Evolutionary conservation across 2,888 invertebrate species (phyloP), one percentile per base, ranked within the genome.

Genomic region (Thereva nobilitata): DNA sequence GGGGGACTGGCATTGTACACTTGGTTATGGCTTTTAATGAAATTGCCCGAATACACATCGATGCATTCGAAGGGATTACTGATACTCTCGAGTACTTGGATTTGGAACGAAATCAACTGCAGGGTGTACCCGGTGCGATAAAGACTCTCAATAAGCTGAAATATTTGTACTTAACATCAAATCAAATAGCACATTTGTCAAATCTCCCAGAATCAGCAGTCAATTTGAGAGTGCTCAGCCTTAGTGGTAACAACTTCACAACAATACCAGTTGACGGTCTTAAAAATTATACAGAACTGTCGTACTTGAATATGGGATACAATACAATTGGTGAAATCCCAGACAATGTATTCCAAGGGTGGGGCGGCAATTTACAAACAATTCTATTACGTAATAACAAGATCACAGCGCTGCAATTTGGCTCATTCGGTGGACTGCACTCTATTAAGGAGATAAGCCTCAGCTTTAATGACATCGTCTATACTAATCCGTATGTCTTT

Each of bases 271-370:
- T 86, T 1, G 83, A 85, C 42, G 86, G 89, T 4, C 83, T 94
- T 68, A 84, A 85, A 73, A 86, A 87, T 74, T 91, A 92, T 75
- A 86, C 88, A 63, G 87, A 88, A 75, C 83, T 94, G 66, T 85
- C 91, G n/a, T 93, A 94, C 81, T 86, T 94, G 72, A 94, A 94
- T 81, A 86, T 94, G 75, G 94, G 92, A 69, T 94, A 93, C 81
- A 94, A 95, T 79, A 88, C 88, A 77, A 92, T 95, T 75, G 84
- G 87, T 71, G 88, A 90, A 77, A 86, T 93, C 73, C 86, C 86
- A 72, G 87, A 89, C 68, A 88, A 88, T 71, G 91, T 93, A 77
- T 92, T 95, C 76, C 80, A 83, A 8, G 86, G 86, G 70, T 94
- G 93, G 92, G 91, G 91, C 38, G 84, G 85, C 67, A 89, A 89